phyloP scores from a whole-genome alignment of 2,888 invertebrate genomes.

The Ornithoptera alexandrae region DNA sequence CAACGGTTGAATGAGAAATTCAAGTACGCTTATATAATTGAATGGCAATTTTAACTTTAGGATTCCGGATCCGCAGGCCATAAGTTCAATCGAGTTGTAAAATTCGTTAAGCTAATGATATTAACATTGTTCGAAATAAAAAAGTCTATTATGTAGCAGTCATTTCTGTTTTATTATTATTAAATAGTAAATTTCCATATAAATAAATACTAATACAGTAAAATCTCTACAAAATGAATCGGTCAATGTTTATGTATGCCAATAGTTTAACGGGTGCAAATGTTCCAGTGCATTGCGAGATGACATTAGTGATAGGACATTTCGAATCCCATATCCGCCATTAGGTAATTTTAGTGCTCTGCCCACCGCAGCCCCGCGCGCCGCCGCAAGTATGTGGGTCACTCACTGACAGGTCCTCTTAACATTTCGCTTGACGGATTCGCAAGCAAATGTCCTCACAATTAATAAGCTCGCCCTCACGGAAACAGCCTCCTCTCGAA shows the following conservation, averaged over 20 bases:
- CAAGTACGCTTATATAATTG: too few species aligned
- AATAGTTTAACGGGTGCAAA: not conserved
- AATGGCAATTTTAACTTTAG: too few species aligned
- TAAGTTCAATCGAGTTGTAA: too few species aligned
- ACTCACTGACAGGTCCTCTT: constrained; percentile 35
- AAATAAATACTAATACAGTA: not conserved
- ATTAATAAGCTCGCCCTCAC: constrained; percentile 66
- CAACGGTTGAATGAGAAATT: too few species aligned
- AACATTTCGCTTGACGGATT: constrained; percentile 59
- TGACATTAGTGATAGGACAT: constrained; percentile 13
- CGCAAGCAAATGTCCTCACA: constrained; percentile 66
- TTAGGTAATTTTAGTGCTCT: constrained; percentile 29
- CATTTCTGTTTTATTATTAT: too few species aligned
- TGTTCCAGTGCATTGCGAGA: constrained; percentile 9
- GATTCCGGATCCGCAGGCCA: too few species aligned
- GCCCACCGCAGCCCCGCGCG: constrained; percentile 31
- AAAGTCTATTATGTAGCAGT: too few species aligned
- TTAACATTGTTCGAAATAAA: too few species aligned
- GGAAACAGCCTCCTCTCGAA: constrained; percentile 66
- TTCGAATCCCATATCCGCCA: constrained; percentile 6
- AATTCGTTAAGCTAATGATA: too few species aligned
- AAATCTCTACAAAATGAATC: not conserved
- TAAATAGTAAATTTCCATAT: not conserved
- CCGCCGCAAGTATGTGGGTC: constrained; percentile 36
- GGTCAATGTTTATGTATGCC: not conserved